Evolutionary conservation across 2,888 invertebrate genomes (phyloP), one percentile per base, ranked within the genome.

Genomic region (Apamea monoglypha): DNA sequence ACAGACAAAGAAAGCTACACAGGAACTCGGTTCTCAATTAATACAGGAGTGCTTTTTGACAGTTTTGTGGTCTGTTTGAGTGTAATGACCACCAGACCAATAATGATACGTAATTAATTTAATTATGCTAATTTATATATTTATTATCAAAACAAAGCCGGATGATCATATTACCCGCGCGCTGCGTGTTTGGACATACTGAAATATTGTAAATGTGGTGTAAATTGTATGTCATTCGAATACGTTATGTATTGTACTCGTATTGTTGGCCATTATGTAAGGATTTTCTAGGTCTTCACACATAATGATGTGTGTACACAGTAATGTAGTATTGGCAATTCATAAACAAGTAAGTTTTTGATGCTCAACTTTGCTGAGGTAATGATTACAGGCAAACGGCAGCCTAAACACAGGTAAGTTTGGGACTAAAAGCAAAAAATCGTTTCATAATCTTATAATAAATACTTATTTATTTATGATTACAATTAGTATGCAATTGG

Each of bases 21-120:
- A 40, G n/a, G 61, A 18, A 70, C 59, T 56, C 25, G n/a, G 18
- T 4, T 7, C n/a, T n/a, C 12, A 71, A 71, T 21, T 12, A 40
- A 29, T 40, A n/a, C 4, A 71, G 18, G 25, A 21, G n/a, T 56
- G 10, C 21, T 25, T 10, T 25, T 29, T 32, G 10, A 61, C n/a
- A 40, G 21, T 63, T 40, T 63, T n/a, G 36, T n/a, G 61, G 18
- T 61, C 10, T 53, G 36, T 61, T 61, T 50, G 29, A 77, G 18
- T 64, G 18, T 70, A 53, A 53, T 29, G 29, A 32, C 25, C 10
- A 32, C 47, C 64, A 50, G 88, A 88, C 82, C 87, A 40, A 40
- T 74, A 78, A 78, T 82, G 77, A 63, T 70, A 75, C n/a, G 44
- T 81, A 87, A 85, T 77, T 8, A 78, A 81, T 64, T 78, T 44